These are phyloP conservation scores for Mastacembelus armatus DNA, from an alignment of 2,797 vertebrate genomes.

Conservation along the genomic window DNA sequence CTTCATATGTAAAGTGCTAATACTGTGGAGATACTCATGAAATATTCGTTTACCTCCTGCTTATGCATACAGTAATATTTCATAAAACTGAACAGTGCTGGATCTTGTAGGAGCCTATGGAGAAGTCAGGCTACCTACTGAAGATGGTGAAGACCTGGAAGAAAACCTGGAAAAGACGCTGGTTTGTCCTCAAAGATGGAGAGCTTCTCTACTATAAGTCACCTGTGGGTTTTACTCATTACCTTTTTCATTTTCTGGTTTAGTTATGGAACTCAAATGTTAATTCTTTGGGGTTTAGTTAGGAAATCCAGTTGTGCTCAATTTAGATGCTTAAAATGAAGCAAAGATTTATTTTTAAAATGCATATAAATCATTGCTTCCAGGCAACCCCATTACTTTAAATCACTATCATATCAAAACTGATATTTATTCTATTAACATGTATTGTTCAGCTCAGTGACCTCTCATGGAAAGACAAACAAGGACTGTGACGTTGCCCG, in stretches of 20 bases:
- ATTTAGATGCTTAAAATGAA: not conserved
- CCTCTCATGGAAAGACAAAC: too few relatives aligned
- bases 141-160: slow-evolving; percentile 97
- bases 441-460: too few relatives aligned
- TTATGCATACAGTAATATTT: too few relatives aligned
- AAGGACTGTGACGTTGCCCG: too few relatives aligned
- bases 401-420: too few relatives aligned
- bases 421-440: too few relatives aligned
- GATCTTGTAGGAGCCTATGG: slow-evolving; percentile 89
- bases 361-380: too few relatives aligned
- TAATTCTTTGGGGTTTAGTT: not conserved
- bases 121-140: slow-evolving; percentile 97
- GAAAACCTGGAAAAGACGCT: slow-evolving; percentile 96
- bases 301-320: not conserved
- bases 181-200: slow-evolving; percentile 98
- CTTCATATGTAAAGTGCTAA: too few relatives aligned
- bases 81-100: not conserved
- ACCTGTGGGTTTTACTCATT: slow-evolving; percentile 86
- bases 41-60: not conserved
- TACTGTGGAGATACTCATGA: too few relatives aligned
- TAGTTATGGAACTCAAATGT: not conserved
- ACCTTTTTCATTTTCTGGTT: not conserved
- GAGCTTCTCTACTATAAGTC: slow-evolving; percentile 98
- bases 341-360: too few relatives aligned
- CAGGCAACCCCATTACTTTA: too few relatives aligned